These are phyloP conservation scores for Lithophane socia DNA, from an alignment of 2,888 invertebrate genomes.

Conservation along the genomic window DNA sequence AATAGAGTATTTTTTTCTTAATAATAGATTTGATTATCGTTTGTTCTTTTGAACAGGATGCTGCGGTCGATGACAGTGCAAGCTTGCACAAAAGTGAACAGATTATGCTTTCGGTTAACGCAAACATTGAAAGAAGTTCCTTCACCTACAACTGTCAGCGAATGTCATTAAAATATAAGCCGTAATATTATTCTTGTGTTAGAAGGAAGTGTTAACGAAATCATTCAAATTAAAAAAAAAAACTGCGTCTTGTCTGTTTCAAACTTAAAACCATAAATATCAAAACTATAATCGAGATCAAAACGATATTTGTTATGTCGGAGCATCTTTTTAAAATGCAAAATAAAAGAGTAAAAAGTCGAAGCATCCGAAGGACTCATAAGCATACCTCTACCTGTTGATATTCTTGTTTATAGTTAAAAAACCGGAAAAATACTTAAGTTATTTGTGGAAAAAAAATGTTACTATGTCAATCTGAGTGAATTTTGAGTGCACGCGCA, in stretches of 20 bases:
- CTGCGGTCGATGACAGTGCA: too few relatives aligned
- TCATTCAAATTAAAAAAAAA: not conserved
- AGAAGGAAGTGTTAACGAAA: not conserved
- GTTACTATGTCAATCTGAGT: constrained; percentile 2
- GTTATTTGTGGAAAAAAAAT: not conserved
- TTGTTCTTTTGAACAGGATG: not conserved
- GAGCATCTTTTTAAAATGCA: not conserved
- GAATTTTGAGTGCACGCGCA: constrained; percentile 52
- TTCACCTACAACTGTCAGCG: not conserved
- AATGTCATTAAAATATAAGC: not conserved
- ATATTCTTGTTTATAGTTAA: not conserved
- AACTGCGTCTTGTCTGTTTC: not conserved
- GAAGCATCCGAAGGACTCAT: not conserved
- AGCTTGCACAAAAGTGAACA: not conserved
- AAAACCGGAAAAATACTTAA: not conserved
- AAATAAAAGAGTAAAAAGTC: not conserved
- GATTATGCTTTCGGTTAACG: not conserved
- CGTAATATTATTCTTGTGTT: not conserved
- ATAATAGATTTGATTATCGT: too few relatives aligned
- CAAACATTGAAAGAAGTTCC: too few relatives aligned
- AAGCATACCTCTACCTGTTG: not conserved
- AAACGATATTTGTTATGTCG: not conserved
- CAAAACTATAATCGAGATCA: not conserved
- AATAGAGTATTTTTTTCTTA: too few relatives aligned
- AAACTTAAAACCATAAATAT: not conserved